A percentile compares a stretch with the other conserved stretches of the same genome.
Conservation (phyloP, 2,113 vertebrate genomes). For the Hemibagrus wyckioides region DNA sequence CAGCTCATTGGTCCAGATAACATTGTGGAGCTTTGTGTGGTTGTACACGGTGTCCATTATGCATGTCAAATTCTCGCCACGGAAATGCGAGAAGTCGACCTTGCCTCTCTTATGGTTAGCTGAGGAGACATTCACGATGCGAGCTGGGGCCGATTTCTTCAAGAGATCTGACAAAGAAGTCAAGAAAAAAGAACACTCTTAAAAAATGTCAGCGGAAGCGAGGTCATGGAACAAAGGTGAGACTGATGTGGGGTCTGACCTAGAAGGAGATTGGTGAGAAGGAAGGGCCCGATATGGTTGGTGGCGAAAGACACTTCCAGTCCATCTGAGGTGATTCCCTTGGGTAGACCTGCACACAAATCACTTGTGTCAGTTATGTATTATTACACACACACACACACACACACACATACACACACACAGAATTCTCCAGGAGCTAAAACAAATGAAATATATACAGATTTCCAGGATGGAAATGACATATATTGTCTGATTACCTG, state of each 20-base stretch:
- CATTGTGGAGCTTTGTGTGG: conserved; percentile 84
- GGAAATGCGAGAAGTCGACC: conserved; percentile 72
- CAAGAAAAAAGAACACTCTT: not conserved
- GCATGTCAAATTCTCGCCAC: conserved; percentile 60
- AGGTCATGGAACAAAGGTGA: not conserved
- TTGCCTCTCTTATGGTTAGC: conserved; percentile 68
- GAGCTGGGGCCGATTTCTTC: conserved; percentile 73
- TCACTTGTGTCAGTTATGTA: conserved; percentile 51
- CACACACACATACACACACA: not conserved
- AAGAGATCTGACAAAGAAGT: conserved; percentile 71
- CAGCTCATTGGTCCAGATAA: conserved; percentile 81
- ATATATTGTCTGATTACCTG: conserved; percentile 64
- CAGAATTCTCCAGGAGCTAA: not conserved
- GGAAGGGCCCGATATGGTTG: conserved; percentile 85
- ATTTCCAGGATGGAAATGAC: not conserved
- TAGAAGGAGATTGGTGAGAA: conserved; percentile 85
- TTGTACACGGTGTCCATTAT: conserved; percentile 54
- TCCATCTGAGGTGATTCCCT: conserved; percentile 73
- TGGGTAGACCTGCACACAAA: conserved; percentile 72
- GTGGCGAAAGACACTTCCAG: conserved; percentile 80
- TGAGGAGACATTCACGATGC: conserved; percentile 81
- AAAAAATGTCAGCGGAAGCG: not conserved
- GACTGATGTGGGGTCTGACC: conserved; percentile 67
- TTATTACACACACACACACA: not conserved
- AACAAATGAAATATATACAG: not conserved